phyloP scores from a whole-genome alignment of 2,888 invertebrate genomes.

The Blomia tropicalis region DNA sequence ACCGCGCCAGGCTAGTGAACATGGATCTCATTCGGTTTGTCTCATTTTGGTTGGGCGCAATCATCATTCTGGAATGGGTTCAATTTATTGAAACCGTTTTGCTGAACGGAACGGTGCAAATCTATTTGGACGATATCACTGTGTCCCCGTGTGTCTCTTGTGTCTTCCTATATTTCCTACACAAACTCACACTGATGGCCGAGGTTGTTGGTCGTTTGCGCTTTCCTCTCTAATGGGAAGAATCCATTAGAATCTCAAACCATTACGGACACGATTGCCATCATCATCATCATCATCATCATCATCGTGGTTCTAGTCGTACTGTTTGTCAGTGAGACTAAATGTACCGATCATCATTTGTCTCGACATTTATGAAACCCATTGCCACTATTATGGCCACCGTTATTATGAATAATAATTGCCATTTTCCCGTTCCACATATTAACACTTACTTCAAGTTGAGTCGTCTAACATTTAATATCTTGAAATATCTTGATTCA shows the following conservation, averaged over 20 bases:
- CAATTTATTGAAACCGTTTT: slow-evolving; percentile 2
- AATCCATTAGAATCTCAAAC: slow-evolving; percentile 11
- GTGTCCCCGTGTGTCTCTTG: too few species aligned
- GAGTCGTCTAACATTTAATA: too few species aligned
- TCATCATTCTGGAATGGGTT: not conserved
- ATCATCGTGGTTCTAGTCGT: too few species aligned
- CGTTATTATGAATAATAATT: not conserved
- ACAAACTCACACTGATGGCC: too few species aligned
- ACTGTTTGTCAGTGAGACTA: not conserved
- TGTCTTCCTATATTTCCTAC: too few species aligned
- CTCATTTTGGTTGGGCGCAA: not conserved
- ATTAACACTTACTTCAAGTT: too few species aligned
- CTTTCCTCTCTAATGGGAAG: not conserved
- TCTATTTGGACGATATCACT: not conserved
- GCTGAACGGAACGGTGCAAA: not conserved
- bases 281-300: slow-evolving; percentile 3
- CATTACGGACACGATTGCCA: not conserved
- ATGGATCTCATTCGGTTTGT: slow-evolving; percentile 4
- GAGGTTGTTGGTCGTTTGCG: too few species aligned
- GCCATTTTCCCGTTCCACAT: not conserved
- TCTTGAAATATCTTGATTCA: too few species aligned
- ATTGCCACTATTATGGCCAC: not conserved
- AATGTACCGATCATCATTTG: slow-evolving; percentile 14
- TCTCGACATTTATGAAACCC: not conserved
- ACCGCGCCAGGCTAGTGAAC: not conserved